Base-by-base conservation (phyloP, 92 coral and sea anemone genomes). In the Umimayanthus chanpuru region DNA sequence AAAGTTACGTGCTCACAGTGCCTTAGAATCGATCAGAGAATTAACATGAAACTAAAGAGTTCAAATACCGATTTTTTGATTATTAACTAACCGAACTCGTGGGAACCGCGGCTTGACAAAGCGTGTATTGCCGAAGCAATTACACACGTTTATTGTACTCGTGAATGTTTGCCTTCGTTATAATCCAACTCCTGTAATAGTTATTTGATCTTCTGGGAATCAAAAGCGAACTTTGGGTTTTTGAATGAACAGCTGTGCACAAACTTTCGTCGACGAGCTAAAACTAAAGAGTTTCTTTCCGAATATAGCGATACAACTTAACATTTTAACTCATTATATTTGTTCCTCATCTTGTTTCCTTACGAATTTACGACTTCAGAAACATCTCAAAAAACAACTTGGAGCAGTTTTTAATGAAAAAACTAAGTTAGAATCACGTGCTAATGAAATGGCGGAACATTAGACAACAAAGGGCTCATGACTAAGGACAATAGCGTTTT, bases 391-490 rank as follows among this genome's bases (percentile, higher is more conserved):
- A 49, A 78, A 78, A 30, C 49, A 78, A 36, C 18, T 10, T 4
- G 8, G 49, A 78, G 18, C 25, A 49, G 41, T 11, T 18, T 18
- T 79, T 53, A 53, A 32, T 49, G 47, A 79, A 79, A 53, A 73
- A 47, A 25, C 15, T 49, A 1, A 53, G 43, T 79, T 79, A 40
- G 66, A 11, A 50, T 68, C 85, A 81, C 47, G 73, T 81, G 85
- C 49, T 81, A 20, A 81, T 75, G 39, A 81, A 36, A 32, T 4
- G 85, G 26, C 36, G 61, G 40, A 78, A 50, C 65, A 50, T 29
- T 44, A 25, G 25, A 39, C 82, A 78, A 78, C 30, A 50, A 78
- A 41, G 61, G 23, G 8, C 39, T 49, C 66, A 81, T 32, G 71
- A 43, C 16, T 21, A 11, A 2, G 18, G n/a, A 81, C 85, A 81